Conservation (phyloP, 2,888 invertebrate genomes). For the Troglohyphantes excavatus region DNA sequence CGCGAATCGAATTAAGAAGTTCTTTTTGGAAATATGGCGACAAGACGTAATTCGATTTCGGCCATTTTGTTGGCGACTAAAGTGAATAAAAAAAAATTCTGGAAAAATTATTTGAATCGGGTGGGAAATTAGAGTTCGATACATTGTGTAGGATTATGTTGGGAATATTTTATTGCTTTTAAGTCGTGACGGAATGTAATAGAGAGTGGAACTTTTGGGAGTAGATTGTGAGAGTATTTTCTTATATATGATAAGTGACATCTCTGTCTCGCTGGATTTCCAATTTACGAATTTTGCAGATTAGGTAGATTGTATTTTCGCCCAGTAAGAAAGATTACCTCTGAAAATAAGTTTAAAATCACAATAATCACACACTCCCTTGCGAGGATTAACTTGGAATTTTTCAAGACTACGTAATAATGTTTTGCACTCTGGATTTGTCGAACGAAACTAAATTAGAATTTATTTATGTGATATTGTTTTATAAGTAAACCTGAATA, state of each 20-base stretch:
- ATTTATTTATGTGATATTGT: no score
- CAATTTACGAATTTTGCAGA: background rate
- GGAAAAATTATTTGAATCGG: conserved; percentile 31
- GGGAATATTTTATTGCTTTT: background rate
- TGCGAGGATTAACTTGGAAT: no score
- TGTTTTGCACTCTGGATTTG: no score
- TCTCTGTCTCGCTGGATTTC: background rate
- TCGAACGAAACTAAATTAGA: no score
- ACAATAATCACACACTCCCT: no score
- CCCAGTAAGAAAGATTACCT: no score
- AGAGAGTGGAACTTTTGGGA: background rate
- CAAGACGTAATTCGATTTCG: conserved; percentile 38
- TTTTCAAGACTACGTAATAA: no score
- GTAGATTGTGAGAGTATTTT: background rate
- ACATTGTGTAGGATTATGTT: background rate
- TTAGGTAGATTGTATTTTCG: background rate
- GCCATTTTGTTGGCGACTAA: conserved; percentile 7
- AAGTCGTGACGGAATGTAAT: background rate
- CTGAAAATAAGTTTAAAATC: no score
- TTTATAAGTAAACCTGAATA: no score
- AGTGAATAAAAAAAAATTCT: background rate
- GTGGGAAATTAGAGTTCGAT: conserved; percentile 23
- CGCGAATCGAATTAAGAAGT: conserved; percentile 44
- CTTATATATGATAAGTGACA: background rate
- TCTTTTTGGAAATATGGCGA: conserved; percentile 34